These are phyloP conservation scores for Drosophila greeni DNA, from an alignment of 2,888 invertebrate species.

Conservation along the genomic window DNA sequence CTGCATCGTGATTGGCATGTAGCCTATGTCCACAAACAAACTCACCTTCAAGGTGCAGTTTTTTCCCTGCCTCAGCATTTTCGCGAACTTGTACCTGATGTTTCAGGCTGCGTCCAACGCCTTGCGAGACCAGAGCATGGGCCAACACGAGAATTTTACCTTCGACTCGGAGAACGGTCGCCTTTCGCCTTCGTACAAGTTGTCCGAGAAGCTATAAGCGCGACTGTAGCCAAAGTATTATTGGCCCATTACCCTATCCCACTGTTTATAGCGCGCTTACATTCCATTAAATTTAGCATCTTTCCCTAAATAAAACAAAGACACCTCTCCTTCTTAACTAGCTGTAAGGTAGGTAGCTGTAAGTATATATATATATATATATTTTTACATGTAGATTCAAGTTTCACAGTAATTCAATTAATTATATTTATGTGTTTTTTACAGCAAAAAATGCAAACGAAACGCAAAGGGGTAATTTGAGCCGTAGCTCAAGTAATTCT, in stretches of 20 bases:
- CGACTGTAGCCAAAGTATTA: slow-evolving; percentile 20
- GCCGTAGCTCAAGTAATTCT: too few species aligned
- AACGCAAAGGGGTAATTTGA: too few species aligned
- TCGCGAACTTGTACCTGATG: slow-evolving; percentile 95
- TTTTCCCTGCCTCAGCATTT: slow-evolving; percentile 89
- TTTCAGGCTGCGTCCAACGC: slow-evolving; percentile 80
- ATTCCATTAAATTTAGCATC: slow-evolving; percentile 34
- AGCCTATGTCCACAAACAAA: slow-evolving; percentile 83
- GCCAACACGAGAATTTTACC: slow-evolving; percentile 68
- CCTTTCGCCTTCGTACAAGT: slow-evolving; percentile 32
- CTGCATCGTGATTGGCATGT: slow-evolving; percentile 83
- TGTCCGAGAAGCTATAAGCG: slow-evolving; percentile 59
- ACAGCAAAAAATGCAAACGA: too few species aligned
- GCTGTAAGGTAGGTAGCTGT: too few species aligned
- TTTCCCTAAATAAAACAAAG: slow-evolving; percentile 31
- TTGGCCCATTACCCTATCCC: neutral
- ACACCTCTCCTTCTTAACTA: slow-evolving; percentile 48
- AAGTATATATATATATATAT: too few species aligned
- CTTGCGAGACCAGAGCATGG: slow-evolving; percentile 28
- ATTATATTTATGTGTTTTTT: too few species aligned
- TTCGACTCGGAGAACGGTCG: slow-evolving; percentile 73
- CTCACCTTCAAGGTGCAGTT: slow-evolving; percentile 90
- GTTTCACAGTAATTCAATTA: too few species aligned
- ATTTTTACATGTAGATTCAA: too few species aligned
- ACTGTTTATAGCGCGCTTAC: neutral